phyloP scores from a whole-genome alignment of 2,113 vertebrate genomes.

The Accipiter virgatus region DNA sequence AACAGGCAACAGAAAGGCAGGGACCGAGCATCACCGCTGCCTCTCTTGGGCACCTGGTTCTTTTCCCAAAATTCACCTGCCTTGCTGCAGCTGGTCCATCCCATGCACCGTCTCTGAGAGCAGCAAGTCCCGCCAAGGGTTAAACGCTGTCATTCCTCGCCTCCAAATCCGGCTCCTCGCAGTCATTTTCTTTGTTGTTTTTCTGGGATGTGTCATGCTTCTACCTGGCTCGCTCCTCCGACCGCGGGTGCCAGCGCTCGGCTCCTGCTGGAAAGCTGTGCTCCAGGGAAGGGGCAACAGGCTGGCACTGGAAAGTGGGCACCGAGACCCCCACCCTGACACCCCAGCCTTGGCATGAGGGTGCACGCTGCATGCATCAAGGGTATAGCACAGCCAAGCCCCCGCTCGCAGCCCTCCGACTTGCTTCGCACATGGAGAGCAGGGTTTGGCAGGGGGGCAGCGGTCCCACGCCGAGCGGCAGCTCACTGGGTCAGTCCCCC shows the following conservation, averaged over 20 bases:
- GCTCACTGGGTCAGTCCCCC: fast-evolving
- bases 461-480: fast-evolving
- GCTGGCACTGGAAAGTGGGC: not conserved
- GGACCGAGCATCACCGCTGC: not conserved
- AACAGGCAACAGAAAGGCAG: not conserved
- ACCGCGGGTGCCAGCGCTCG: fast-evolving
- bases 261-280: not conserved
- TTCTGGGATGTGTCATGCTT: not conserved
- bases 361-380: not conserved
- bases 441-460: not conserved
- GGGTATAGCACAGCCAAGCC: not conserved
- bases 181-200: not conserved
- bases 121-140: not conserved
- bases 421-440: not conserved
- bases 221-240: not conserved
- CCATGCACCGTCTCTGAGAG: fast-evolving
- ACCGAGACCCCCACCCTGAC: fast-evolving
- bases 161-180: not conserved
- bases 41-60: not conserved
- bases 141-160: not conserved
- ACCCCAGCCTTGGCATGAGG: not conserved
- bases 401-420: not conserved
- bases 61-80: not conserved
- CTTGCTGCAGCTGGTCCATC: not conserved
- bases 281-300: not conserved